Evolutionary conservation across 2,113 vertebrate genomes (phyloP).

Genomic region (Takifugu bimaculatus): DNA sequence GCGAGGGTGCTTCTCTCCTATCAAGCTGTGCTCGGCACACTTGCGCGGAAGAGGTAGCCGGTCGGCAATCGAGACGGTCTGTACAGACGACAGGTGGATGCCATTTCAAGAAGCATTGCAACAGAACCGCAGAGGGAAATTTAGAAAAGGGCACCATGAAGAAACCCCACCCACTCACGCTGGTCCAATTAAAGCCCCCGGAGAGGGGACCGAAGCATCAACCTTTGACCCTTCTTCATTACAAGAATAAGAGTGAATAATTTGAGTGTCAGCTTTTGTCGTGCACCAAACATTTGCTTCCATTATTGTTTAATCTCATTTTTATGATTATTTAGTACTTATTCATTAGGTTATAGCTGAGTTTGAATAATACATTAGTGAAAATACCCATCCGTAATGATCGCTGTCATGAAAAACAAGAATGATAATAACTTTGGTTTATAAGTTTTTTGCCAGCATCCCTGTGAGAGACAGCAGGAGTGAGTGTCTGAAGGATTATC

Average conservation of each 20-base stretch:
- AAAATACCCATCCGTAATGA: background rate
- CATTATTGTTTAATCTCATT: background rate
- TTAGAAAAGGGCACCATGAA: no score
- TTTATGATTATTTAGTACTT: no score
- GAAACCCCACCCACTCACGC: no score
- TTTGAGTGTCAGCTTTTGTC: background rate
- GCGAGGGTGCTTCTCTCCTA: background rate
- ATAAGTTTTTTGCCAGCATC: background rate
- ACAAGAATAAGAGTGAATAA: background rate
- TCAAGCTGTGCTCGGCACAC: background rate
- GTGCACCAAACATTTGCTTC: background rate
- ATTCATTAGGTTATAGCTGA: no score
- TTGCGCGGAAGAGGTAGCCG: background rate
- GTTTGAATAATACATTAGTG: background rate
- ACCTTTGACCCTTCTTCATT: slow-evolving; percentile 13
- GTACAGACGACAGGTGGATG: slow-evolving; percentile 11
- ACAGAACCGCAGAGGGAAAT: no score
- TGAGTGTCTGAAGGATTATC: background rate
- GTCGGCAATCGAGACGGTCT: background rate
- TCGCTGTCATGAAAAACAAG: background rate
- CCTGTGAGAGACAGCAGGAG: background rate
- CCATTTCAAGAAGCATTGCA: slow-evolving; percentile 39
- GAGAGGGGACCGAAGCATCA: background rate
- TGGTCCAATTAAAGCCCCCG: no score
- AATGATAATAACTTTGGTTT: background rate